Evolutionary conservation across 1,140 invertebrate genomes (phyloP).

Genomic region (Trachymyrmex septentrionalis): DNA sequence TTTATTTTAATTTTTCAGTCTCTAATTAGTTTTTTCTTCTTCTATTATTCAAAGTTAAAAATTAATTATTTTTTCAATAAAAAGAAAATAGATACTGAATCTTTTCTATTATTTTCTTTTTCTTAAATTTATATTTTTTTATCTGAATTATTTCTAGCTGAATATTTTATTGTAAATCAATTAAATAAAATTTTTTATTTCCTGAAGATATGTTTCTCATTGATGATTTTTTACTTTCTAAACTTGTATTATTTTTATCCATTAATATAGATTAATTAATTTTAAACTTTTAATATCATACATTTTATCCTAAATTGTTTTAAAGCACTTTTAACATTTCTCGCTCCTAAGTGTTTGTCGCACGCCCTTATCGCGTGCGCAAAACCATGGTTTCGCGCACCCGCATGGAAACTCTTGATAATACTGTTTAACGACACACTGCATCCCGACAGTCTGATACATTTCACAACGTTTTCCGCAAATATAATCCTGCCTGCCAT

Average conservation of each 20-base stretch:
- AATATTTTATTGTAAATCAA: neutral
- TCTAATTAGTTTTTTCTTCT: neutral
- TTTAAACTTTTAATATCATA: neutral
- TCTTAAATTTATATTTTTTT: neutral
- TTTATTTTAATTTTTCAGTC: neutral
- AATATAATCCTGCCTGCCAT: neutral
- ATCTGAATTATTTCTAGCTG: neutral
- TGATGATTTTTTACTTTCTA: neutral
- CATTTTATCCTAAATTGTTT: neutral
- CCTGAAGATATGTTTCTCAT: neutral
- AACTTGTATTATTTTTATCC: neutral
- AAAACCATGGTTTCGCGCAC: neutral
- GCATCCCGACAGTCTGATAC: neutral
- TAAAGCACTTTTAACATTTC: neutral
- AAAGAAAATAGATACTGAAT: neutral
- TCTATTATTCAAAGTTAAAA: neutral
- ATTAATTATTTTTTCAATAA: neutral
- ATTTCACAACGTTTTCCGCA: neutral
- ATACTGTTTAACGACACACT: neutral
- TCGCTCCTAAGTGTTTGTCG: neutral
- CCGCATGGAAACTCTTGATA: constrained; percentile 24
- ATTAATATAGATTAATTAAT: neutral
- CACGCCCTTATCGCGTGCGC: neutral
- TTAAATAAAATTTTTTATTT: neutral
- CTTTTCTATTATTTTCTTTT: neutral